A percentile compares a stretch with the other conserved stretches of the same genome.
Evolutionary conservation across 2,797 vertebrate species (phyloP).

Genomic region (Hypotaenidia okinawae): DNA sequence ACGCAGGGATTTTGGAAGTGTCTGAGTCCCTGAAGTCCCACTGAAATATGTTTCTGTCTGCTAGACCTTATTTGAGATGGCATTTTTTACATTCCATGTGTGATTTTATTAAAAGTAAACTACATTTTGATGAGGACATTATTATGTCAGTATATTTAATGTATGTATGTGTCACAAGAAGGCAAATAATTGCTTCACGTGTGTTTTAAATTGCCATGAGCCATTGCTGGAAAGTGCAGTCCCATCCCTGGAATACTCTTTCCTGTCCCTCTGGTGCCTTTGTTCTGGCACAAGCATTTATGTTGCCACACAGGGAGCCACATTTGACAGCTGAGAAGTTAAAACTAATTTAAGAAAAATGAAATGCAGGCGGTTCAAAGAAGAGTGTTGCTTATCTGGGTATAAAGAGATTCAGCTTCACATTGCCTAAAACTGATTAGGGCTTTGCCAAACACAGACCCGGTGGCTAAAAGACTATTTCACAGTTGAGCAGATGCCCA

Average conservation of each 20-base stretch:
- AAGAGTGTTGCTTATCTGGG: background rate
- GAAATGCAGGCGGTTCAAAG: background rate
- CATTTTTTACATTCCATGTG: background rate
- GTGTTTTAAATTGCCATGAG: background rate
- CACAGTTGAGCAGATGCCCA: slow-evolving; percentile 31
- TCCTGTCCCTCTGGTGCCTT: background rate
- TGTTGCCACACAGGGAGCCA: background rate
- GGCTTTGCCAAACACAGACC: slow-evolving; percentile 6
- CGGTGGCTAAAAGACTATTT: slow-evolving; percentile 42
- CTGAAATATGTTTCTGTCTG: background rate
- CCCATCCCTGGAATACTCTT: background rate
- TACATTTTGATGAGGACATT: background rate
- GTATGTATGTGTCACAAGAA: background rate
- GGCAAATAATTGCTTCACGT: background rate
- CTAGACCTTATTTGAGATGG: background rate
- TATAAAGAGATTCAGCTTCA: slow-evolving; percentile 10
- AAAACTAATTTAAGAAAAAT: background rate
- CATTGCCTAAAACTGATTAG: background rate
- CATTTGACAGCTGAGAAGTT: slow-evolving; percentile 6
- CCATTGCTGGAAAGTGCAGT: background rate
- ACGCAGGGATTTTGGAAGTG: background rate
- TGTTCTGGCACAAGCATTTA: background rate
- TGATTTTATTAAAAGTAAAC: background rate
- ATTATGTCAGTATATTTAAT: background rate
- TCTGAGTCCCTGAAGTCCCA: background rate